These are phyloP conservation scores for Limosa lapponica DNA, from an alignment of 2,797 vertebrate genomes.

Conservation along the genomic window DNA sequence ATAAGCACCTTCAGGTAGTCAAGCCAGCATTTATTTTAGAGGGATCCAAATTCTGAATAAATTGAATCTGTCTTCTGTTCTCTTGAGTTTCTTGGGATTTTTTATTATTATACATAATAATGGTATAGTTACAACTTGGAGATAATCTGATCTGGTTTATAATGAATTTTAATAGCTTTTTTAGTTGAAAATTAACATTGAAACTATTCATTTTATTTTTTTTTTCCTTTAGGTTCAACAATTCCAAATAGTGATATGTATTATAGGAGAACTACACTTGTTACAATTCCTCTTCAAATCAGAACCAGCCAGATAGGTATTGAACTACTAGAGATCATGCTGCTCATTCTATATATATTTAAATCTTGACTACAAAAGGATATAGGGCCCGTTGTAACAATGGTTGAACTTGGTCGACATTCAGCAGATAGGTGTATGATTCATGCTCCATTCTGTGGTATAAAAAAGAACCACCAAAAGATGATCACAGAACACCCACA, in stretches of 20 bases:
- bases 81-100: fast-evolving
- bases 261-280: neutral
- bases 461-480: neutral
- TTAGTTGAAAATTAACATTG: neutral
- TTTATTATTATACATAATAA: neutral
- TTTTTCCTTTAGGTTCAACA: neutral
- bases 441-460: neutral
- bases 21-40: neutral
- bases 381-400: neutral
- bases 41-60: neutral
- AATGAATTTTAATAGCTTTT: neutral
- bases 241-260: neutral
- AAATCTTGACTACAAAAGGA: neutral
- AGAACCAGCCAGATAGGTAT: neutral
- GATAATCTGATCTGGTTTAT: neutral
- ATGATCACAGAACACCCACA: neutral
- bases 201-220: neutral
- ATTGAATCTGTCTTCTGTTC: neutral
- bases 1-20: neutral
- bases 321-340: neutral
- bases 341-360: neutral
- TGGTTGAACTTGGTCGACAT: neutral
- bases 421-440: neutral
- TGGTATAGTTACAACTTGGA: neutral
- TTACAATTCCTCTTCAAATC: neutral